These are phyloP conservation scores for Monoplex corrugatus DNA, from an alignment of 2,888 invertebrate species.

Conservation along the genomic window DNA sequence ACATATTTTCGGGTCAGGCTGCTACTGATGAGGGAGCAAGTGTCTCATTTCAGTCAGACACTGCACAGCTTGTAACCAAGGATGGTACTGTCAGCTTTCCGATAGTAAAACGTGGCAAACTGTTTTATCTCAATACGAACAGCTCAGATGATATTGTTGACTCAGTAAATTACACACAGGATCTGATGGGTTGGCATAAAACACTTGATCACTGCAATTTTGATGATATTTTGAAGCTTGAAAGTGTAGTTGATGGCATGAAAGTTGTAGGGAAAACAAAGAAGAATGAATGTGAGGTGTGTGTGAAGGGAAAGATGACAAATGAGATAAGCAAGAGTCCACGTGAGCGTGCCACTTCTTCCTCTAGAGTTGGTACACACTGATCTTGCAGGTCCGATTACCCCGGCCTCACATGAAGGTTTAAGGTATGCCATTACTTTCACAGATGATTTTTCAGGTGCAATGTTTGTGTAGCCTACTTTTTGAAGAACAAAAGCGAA, in stretches of 20 bases:
- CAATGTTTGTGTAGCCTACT: too few species aligned
- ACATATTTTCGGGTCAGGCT: slow-evolving; percentile 58
- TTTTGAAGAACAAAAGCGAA: slow-evolving; percentile 57
- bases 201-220: slow-evolving; percentile 55
- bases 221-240: slow-evolving; percentile 50
- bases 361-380: background rate
- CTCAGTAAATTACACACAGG: slow-evolving; percentile 13
- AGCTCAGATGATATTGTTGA: background rate
- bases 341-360: background rate
- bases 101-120: slow-evolving; percentile 40
- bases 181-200: slow-evolving; percentile 46
- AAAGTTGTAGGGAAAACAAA: slow-evolving; percentile 48
- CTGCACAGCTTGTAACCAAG: slow-evolving; percentile 16
- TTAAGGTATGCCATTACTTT: slow-evolving; percentile 54
- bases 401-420: slow-evolving; percentile 50
- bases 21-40: slow-evolving; percentile 54
- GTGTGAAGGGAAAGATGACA: background rate
- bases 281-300: slow-evolving; percentile 45
- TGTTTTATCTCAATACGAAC: slow-evolving; percentile 33
- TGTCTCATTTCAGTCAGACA: slow-evolving; percentile 48
- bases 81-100: slow-evolving; percentile 34
- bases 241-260: slow-evolving; percentile 49
- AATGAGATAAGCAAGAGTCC: background rate
- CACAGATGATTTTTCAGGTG: slow-evolving; percentile 55
- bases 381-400: background rate